Base-by-base conservation (phyloP, 2,888 invertebrate genomes). In the Eurytoma californica region DNA sequence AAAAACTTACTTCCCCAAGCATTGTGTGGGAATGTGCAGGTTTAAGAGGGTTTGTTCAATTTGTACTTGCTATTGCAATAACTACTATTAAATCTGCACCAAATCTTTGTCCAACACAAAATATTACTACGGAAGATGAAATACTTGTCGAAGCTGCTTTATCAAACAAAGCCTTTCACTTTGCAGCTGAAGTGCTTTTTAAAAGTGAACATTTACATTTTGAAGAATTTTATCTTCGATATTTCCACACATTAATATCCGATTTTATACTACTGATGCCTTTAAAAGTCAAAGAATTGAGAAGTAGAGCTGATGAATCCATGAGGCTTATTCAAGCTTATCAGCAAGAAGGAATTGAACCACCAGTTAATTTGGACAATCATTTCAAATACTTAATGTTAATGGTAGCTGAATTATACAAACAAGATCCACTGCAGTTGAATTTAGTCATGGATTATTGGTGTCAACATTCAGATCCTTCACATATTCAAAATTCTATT, bases 241-340 rank as follows among this genome's bases (percentile, higher is more conserved):
- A 96, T 63, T 91, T 98, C 65, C 98, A 98, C 91, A 92, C 94
- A 18, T 91, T 98, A 12, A 92, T 98, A 72, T 96, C 97, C 0
- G 98, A 98, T 91, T 98, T 98, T 86, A 96, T 98, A 67, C 95
- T 96, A 82, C 93, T 96, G 74, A 96, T 98, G 96, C 98, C 97
- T 73, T 93, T 97, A 67, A 98, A 97, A 93, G 94, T 96, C 0
- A 95, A 95, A 85, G 96, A 96, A 88, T 90, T 97, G 80, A 92
- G 95, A 68, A 94, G 94, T 85, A 92, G 95, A 84, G 97, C 97
- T 0, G 98, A 98, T 90, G 98, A 98, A 90, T 95, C 95, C 2
- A 95, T 96, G 16, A 93, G 96, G 79, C 94, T 95, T 0, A 93
- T 95, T 60, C 93, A 94, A 82, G 94, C 94, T 85, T 95, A 95